These are phyloP conservation scores for Saccostrea glomerata DNA, from an alignment of 1,140 invertebrate genomes.

Conservation along the genomic window DNA sequence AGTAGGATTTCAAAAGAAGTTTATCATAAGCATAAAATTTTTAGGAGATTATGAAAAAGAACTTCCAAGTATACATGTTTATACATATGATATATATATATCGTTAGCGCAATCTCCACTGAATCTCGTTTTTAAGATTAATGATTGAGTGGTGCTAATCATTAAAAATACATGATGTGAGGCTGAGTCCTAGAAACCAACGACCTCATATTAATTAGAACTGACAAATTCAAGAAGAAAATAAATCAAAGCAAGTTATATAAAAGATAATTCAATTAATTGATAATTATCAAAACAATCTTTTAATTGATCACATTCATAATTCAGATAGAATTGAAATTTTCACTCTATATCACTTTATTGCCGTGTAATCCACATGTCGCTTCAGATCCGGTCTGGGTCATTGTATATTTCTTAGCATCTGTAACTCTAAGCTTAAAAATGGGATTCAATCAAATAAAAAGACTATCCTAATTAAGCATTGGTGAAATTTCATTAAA, in stretches of 20 bases:
- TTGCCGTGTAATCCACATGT: not conserved
- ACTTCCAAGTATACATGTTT: no score
- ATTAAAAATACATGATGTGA: no score
- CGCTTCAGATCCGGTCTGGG: not conserved
- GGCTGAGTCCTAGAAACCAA: not conserved
- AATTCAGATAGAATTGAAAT: not conserved
- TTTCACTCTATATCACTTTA: not conserved
- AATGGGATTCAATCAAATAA: not conserved
- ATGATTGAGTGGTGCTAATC: no score
- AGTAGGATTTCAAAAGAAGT: no score
- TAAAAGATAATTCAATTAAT: not conserved
- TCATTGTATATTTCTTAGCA: not conserved
- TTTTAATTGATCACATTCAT: slow-evolving; percentile 34
- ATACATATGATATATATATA: no score
- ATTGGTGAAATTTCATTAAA: not conserved
- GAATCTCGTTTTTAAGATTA: no score
- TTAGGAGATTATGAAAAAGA: no score
- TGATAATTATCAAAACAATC: not conserved
- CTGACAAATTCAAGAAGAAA: not conserved
- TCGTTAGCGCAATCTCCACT: no score
- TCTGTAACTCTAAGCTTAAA: not conserved
- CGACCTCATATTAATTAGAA: not conserved
- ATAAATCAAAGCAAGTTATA: not conserved
- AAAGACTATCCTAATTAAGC: not conserved
- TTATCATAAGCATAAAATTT: no score